Evolutionary conservation across 2,113 vertebrate genomes (phyloP).

Genomic region (Alexandromys fortis): DNA sequence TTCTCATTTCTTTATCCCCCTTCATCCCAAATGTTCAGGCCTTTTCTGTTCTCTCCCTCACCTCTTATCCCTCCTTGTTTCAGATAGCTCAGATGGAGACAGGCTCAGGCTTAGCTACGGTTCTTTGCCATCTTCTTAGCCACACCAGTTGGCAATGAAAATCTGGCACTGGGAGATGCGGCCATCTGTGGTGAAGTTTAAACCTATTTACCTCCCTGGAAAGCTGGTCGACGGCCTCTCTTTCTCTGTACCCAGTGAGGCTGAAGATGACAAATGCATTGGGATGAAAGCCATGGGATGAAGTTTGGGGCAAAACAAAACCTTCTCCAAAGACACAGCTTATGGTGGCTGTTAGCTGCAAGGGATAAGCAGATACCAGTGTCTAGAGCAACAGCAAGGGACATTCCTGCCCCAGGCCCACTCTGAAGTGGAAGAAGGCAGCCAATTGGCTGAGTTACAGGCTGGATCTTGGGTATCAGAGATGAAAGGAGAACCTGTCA

Average conservation of each 20-base stretch:
- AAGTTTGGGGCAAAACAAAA: slow-evolving; percentile 66
- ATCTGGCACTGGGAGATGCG: slow-evolving; percentile 59
- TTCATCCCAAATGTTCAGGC: neutral
- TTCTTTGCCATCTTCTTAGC: slow-evolving; percentile 28
- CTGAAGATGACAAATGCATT: slow-evolving; percentile 63
- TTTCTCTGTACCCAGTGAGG: slow-evolving; percentile 64
- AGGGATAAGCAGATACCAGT: slow-evolving; percentile 31
- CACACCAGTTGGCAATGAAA: slow-evolving; percentile 65
- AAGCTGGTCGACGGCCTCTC: slow-evolving; percentile 49
- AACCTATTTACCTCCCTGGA: slow-evolving; percentile 66
- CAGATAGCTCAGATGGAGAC: neutral
- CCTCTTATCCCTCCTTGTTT: neutral
- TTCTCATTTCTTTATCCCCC: neutral
- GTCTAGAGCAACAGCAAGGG: slow-evolving; percentile 1
- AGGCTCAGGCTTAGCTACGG: slow-evolving; percentile 56
- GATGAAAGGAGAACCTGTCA: neutral
- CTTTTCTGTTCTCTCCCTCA: neutral
- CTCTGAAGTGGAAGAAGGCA: neutral
- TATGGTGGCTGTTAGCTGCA: neutral
- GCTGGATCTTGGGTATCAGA: neutral
- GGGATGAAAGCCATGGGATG: slow-evolving; percentile 55
- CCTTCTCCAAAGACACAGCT: slow-evolving; percentile 40
- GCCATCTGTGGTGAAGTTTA: slow-evolving; percentile 67
- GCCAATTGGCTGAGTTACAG: neutral
- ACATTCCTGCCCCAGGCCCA: neutral